Evolutionary conservation across 1,140 invertebrate genomes (phyloP).

Genomic region (Brachionus rubens): DNA sequence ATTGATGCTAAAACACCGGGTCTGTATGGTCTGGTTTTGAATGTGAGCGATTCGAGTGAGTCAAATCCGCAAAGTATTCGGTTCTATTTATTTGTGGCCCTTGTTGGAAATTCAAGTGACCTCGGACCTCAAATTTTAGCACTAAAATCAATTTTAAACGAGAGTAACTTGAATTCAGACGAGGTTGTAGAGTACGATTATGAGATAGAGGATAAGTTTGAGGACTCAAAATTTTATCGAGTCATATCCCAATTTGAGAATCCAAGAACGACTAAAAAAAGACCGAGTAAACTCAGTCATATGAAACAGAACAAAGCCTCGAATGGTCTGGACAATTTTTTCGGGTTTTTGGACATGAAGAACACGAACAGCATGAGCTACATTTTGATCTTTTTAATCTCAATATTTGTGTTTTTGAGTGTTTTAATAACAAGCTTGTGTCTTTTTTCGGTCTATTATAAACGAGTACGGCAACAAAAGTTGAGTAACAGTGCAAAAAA

Average conservation of each 20-base stretch:
- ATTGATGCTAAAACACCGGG: neutral
- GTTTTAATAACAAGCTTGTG: constrained; percentile 14
- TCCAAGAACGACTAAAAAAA: neutral
- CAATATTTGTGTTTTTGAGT: neutral
- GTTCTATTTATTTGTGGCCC: neutral
- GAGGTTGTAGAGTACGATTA: neutral
- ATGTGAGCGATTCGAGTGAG: neutral
- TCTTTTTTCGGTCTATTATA: constrained; percentile 17
- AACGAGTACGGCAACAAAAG: constrained; percentile 6
- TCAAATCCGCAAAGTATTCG: neutral
- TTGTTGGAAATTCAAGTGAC: neutral
- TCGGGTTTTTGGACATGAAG: neutral
- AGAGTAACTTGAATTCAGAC: neutral
- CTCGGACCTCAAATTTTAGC: neutral
- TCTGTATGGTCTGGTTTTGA: constrained; percentile 7
- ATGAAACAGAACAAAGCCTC: neutral
- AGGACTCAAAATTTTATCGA: constrained; percentile 4
- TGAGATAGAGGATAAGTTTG: neutral
- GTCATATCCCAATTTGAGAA: constrained; percentile 11
- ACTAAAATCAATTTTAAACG: neutral
- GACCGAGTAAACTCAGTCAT: neutral
- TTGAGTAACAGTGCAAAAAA: constrained; percentile 20
- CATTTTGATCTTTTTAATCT: neutral
- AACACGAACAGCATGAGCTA: neutral
- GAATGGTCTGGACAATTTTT: neutral